These are phyloP conservation scores for Drosophila biarmipes DNA, from an alignment of 1,140 invertebrate genomes.

Conservation along the genomic window DNA sequence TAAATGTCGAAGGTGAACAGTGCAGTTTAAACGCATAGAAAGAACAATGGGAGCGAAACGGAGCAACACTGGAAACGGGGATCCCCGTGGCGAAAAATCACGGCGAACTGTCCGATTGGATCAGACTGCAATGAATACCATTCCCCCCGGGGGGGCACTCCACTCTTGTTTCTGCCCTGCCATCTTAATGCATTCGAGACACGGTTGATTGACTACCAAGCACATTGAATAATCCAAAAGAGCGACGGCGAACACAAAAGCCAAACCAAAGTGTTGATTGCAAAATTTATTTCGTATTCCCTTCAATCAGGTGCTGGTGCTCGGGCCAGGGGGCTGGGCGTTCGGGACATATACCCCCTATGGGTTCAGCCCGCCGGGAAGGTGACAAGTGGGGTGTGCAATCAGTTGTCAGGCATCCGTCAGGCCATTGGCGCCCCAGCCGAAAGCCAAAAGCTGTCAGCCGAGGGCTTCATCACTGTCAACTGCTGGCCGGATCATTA, in stretches of 20 bases:
- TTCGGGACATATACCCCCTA: neutral
- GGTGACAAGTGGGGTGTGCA: slow-evolving; percentile 23
- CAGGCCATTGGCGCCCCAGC: slow-evolving; percentile 23
- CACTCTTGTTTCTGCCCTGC: neutral
- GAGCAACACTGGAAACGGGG: neutral
- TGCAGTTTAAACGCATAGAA: neutral
- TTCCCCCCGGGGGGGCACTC: neutral
- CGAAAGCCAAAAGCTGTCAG: slow-evolving; percentile 24
- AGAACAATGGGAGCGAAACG: neutral
- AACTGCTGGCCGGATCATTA: slow-evolving; percentile 25
- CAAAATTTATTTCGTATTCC: slow-evolving; percentile 6
- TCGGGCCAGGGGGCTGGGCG: neutral
- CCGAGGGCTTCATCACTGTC: slow-evolving; percentile 41
- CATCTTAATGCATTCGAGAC: slow-evolving; percentile 11
- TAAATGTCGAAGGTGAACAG: neutral
- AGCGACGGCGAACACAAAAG: slow-evolving; percentile 15
- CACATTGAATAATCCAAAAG: slow-evolving; percentile 21
- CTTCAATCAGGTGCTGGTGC: neutral
- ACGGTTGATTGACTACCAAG: slow-evolving; percentile 6
- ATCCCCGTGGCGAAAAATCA: neutral
- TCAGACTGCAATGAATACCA: slow-evolving; percentile 5
- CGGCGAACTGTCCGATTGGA: slow-evolving; percentile 1
- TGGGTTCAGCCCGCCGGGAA: neutral
- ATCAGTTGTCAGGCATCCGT: slow-evolving; percentile 39
- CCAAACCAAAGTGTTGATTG: slow-evolving; percentile 12